These are phyloP conservation scores for Drosophila cognata DNA, from an alignment of 2,888 invertebrate species.

Conservation along the genomic window DNA sequence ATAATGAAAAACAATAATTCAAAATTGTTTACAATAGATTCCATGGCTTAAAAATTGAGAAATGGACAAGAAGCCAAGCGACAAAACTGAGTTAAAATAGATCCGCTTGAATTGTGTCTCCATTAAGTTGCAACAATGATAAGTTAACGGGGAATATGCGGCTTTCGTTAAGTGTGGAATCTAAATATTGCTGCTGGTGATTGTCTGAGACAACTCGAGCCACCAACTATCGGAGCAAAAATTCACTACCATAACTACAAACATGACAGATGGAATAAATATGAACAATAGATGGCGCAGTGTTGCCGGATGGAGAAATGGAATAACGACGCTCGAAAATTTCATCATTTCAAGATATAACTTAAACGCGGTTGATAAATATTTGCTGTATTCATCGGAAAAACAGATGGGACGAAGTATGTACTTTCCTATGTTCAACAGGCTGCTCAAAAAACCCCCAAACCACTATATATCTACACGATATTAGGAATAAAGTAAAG, in stretches of 20 bases:
- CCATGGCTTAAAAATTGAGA: not conserved
- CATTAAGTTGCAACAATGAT: not conserved
- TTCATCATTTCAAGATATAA: not conserved
- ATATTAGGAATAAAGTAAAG: too few relatives aligned
- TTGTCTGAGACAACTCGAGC: not conserved
- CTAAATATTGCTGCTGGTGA: not conserved
- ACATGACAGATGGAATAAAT: too few relatives aligned
- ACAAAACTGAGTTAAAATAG: not conserved
- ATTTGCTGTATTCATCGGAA: not conserved
- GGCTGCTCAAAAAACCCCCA: too few relatives aligned
- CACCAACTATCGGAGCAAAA: not conserved
- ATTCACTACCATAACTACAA: not conserved
- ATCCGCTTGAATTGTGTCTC: not conserved
- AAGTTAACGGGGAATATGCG: not conserved
- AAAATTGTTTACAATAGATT: not conserved
- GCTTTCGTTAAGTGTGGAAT: not conserved
- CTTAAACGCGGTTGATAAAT: not conserved
- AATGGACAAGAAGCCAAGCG: not conserved
- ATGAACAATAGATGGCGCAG: conserved; percentile 9
- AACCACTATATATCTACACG: too few relatives aligned
- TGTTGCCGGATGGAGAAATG: not conserved
- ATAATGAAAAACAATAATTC: not conserved
- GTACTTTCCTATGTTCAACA: too few relatives aligned
- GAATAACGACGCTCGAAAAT: not conserved
- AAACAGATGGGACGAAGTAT: too few relatives aligned